Conservation (phyloP, 2,113 vertebrate species). For the Percina caprodes region DNA sequence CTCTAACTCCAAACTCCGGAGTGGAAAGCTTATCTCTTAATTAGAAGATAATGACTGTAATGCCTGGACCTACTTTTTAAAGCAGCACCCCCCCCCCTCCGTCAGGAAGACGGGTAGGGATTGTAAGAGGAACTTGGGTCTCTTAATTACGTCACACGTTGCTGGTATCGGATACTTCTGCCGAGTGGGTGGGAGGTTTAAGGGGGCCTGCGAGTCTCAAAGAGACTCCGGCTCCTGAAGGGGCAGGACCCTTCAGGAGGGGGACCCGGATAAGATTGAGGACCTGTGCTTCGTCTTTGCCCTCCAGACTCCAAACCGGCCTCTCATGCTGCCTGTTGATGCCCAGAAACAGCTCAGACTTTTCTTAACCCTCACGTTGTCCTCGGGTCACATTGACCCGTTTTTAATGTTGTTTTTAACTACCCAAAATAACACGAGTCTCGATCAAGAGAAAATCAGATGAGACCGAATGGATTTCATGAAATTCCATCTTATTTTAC, state of each 20-base stretch:
- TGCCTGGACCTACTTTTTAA: slow-evolving; percentile 13
- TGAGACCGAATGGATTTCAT: too few relatives aligned
- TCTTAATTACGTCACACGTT: not conserved
- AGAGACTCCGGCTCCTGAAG: not conserved
- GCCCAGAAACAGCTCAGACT: not conserved
- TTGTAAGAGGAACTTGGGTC: not conserved
- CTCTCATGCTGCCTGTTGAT: not conserved
- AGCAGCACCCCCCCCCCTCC: not conserved
- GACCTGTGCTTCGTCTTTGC: not conserved
- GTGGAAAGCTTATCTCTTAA: slow-evolving; percentile 8
- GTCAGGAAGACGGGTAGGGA: not conserved
- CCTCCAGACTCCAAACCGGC: not conserved
- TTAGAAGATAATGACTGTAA: slow-evolving; percentile 29
- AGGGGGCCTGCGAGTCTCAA: not conserved
- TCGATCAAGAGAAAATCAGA: too few relatives aligned
- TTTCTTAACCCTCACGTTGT: not conserved
- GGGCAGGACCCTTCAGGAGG: not conserved
- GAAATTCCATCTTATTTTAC: too few relatives aligned
- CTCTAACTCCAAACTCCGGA: not conserved
- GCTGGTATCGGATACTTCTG: not conserved
- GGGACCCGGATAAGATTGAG: not conserved
- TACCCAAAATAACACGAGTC: too few relatives aligned
- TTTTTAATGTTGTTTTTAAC: too few relatives aligned
- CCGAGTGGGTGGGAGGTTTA: not conserved
- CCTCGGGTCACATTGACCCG: too few relatives aligned